Conservation (phyloP, 2,113 vertebrate species). For the Caranx melampygus region DNA sequence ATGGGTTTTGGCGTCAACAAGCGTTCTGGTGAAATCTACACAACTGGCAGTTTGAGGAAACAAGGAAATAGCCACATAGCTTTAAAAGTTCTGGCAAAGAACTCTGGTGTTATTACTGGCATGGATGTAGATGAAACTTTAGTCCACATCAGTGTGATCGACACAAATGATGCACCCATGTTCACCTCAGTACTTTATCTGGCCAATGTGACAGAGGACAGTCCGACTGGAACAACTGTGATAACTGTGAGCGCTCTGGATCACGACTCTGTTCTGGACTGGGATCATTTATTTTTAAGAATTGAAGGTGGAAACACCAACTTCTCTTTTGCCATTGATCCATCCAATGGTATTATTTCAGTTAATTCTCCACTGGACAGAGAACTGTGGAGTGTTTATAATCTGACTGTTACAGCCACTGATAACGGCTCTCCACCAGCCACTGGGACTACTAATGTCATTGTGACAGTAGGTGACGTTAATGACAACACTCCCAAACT, state of each 20-base stretch:
- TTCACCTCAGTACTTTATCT: constrained; percentile 74
- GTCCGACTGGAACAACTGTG: constrained; percentile 66
- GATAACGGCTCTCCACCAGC: constrained; percentile 79
- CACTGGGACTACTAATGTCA: constrained; percentile 77
- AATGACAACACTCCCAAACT: constrained; percentile 83
- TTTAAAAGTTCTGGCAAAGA: constrained; percentile 82
- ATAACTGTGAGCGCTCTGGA: constrained; percentile 76
- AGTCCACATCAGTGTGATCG: constrained; percentile 76
- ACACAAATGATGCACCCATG: constrained; percentile 78
- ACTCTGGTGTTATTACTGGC: constrained; percentile 79
- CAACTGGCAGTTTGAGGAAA: constrained; percentile 73
- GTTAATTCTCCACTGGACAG: constrained; percentile 79
- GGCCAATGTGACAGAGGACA: constrained; percentile 74
- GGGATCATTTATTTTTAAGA: constrained; percentile 77
- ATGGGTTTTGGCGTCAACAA: constrained; percentile 73
- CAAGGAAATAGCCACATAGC: constrained; percentile 61
- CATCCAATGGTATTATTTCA: constrained; percentile 74
- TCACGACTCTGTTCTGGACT: constrained; percentile 74
- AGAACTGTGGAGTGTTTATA: constrained; percentile 80
- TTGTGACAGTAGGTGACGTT: constrained; percentile 75
- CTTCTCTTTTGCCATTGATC: constrained; percentile 77
- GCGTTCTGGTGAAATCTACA: constrained; percentile 78
- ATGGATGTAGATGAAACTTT: constrained; percentile 78
- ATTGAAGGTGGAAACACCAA: constrained; percentile 80
- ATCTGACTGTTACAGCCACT: constrained; percentile 79